Conservation (phyloP, 2,113 vertebrate species). For the Panthera leo region DNA sequence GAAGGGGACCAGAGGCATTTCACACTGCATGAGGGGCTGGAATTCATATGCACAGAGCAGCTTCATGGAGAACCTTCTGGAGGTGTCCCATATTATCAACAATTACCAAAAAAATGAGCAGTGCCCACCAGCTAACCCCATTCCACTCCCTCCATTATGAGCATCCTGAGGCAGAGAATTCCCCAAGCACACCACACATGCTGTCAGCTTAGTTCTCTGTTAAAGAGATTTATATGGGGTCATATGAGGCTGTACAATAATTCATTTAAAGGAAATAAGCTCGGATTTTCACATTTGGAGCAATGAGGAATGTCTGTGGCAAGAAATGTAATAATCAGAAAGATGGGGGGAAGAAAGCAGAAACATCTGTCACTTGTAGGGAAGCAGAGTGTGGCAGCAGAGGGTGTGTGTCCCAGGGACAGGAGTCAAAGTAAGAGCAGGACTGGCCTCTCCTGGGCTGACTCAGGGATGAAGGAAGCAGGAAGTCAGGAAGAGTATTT, state of each 20-base stretch:
- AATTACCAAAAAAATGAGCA: constrained; percentile 74
- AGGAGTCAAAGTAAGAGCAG: neutral
- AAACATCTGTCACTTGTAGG: neutral
- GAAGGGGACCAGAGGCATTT: neutral
- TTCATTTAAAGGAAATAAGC: constrained; percentile 56
- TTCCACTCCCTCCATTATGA: constrained; percentile 64
- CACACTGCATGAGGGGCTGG: neutral
- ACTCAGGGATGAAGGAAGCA: too few species aligned
- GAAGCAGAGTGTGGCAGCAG: neutral
- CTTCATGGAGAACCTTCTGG: constrained; percentile 75
- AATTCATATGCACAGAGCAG: constrained; percentile 29
- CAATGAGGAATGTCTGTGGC: neutral
- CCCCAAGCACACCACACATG: neutral
- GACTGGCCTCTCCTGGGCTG: neutral
- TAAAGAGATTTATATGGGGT: constrained; percentile 68
- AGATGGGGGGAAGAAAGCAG: neutral
- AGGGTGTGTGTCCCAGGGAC: neutral
- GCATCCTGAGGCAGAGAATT: constrained; percentile 59
- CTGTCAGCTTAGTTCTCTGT: constrained; percentile 68
- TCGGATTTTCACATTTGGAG: constrained; percentile 50
- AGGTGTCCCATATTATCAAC: constrained; percentile 59
- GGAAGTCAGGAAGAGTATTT: neutral
- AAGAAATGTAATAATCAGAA: constrained; percentile 48
- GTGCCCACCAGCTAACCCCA: constrained; percentile 79
- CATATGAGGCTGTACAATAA: neutral